Conservation (phyloP, 2,797 vertebrate genomes). For the Cephalopachus bancanus region DNA sequence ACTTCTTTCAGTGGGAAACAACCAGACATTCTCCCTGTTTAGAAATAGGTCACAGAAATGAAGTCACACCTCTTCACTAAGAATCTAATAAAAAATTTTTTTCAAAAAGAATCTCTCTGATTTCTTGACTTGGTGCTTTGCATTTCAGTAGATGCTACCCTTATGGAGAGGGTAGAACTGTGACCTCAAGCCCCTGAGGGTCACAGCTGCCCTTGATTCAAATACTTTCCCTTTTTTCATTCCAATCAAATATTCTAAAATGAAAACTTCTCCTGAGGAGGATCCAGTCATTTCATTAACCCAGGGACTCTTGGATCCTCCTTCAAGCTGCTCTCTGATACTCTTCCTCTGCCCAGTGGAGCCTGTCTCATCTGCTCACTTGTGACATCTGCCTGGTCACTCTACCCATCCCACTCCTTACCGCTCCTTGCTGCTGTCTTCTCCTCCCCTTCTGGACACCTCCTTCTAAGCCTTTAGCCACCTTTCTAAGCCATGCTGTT, state of each 20-base stretch:
- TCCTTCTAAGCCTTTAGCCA: background rate
- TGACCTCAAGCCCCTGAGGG: background rate
- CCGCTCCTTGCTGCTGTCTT: background rate
- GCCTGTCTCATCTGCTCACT: background rate
- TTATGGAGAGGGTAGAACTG: background rate
- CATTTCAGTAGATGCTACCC: background rate
- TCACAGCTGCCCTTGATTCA: background rate
- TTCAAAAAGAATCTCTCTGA: slow-evolving; percentile 25
- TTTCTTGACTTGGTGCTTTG: background rate
- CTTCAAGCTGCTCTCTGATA: background rate
- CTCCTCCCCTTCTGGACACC: background rate
- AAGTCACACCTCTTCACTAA: slow-evolving; percentile 17
- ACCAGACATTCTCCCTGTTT: background rate
- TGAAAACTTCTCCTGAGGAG: background rate
- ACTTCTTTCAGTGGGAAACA: background rate
- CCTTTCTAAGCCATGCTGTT: background rate
- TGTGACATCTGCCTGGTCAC: background rate
- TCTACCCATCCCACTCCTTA: background rate
- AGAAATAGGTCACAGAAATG: slow-evolving; percentile 29
- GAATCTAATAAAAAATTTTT: background rate
- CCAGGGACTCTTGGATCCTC: no score
- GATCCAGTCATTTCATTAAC: background rate
- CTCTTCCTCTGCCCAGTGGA: background rate
- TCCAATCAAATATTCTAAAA: background rate
- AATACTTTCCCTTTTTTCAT: background rate